A percentile compares a stretch with the other conserved stretches of the same genome.
phyloP scores from a whole-genome alignment of 2,888 invertebrate genomes.

The Malthinus flaveolus region DNA sequence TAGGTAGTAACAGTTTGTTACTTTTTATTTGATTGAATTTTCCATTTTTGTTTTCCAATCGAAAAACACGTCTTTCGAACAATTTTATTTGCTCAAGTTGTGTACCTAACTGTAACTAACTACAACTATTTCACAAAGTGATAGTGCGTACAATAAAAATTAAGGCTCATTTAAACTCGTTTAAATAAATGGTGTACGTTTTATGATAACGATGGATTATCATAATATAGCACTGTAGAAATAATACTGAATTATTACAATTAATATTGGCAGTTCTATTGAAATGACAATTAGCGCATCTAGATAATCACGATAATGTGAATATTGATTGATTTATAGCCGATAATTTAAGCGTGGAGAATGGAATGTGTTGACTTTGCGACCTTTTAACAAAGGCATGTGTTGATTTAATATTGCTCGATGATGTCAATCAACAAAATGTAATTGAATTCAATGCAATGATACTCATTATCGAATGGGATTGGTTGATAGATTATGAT shows the following conservation, averaged over 20 bases:
- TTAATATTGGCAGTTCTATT: slow-evolving; percentile 12
- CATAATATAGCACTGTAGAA: not conserved
- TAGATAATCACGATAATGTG: slow-evolving; percentile 22
- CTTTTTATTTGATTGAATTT: not conserved
- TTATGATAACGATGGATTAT: not conserved
- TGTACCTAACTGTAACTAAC: no score
- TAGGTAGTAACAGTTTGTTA: not conserved
- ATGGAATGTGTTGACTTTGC: slow-evolving; percentile 33
- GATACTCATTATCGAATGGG: slow-evolving; percentile 30
- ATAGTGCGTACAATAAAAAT: no score
- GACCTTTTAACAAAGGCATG: slow-evolving; percentile 35
- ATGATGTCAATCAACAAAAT: slow-evolving; percentile 34
- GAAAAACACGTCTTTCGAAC: no score
- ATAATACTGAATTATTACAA: slow-evolving; percentile 6
- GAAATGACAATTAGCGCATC: slow-evolving; percentile 25
- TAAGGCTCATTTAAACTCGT: not conserved
- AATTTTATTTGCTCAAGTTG: no score
- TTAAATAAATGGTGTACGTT: not conserved
- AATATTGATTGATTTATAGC: slow-evolving; percentile 38
- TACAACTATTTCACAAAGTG: no score
- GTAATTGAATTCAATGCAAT: slow-evolving; percentile 38
- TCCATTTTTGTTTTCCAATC: no score
- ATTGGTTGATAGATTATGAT: slow-evolving; percentile 34
- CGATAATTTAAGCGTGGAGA: slow-evolving; percentile 34
- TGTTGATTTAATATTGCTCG: slow-evolving; percentile 37